phyloP scores from a whole-genome alignment of 2,888 invertebrate species.

The Tricholauxania praeusta region DNA sequence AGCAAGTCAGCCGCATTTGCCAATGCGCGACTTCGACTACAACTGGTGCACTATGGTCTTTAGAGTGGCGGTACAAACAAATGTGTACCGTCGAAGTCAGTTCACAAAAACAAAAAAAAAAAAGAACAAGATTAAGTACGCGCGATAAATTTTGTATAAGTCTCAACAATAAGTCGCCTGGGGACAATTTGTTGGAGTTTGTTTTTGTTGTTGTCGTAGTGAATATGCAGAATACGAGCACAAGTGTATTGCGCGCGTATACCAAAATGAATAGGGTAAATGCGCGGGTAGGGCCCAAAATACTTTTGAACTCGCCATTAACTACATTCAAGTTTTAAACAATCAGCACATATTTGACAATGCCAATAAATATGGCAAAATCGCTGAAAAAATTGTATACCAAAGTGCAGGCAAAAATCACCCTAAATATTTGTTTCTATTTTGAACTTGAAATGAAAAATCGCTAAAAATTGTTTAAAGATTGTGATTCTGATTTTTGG shows the following conservation, averaged over 20 bases:
- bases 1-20: constrained; percentile 42
- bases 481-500: no score
- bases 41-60: constrained; percentile 22
- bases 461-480: no score
- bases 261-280: background rate
- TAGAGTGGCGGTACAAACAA: no score
- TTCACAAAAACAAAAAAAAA: constrained; percentile 25
- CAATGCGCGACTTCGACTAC: constrained; percentile 9
- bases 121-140: constrained; percentile 56
- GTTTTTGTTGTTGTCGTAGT: constrained; percentile 25
- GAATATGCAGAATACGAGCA: constrained; percentile 19
- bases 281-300: no score
- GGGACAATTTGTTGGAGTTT: constrained; percentile 50
- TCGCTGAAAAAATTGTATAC: no score
- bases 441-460: no score
- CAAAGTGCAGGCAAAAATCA: no score
- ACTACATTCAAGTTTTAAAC: no score
- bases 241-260: constrained; percentile 7
- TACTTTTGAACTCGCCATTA: no score
- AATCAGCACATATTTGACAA: no score
- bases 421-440: no score
- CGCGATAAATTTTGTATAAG: constrained; percentile 61
- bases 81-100: constrained; percentile 24
- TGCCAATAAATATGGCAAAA: no score
- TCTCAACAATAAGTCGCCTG: constrained; percentile 63